Evolutionary conservation across 2,888 invertebrate species (phyloP), one percentile per base, ranked within the genome.

Genomic region (Nomada ferruginata): DNA sequence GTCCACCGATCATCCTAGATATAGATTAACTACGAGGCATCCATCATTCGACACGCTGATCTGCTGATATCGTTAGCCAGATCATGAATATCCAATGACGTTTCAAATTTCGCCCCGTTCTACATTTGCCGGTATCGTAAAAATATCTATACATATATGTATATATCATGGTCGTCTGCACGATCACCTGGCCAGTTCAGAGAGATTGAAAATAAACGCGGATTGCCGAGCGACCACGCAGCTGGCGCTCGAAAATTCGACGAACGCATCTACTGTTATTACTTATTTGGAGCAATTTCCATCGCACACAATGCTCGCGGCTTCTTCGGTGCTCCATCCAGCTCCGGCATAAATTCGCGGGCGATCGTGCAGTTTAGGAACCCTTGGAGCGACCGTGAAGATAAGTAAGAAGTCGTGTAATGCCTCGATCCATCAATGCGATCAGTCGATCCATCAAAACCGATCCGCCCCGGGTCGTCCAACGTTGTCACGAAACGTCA

Each of bases 371-470:
- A 26, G n/a, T 20, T 61, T 52, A 52, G 57, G 26, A 26, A 57
- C 50, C 63, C n/a, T 15, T 4, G 74, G 18, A 70, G 36, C 60
- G 7, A 23, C 36, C 42, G 29, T 42, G 20, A 26, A 50, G 73
- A 69, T 82, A 80, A 86, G 87, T 82, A 80, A 86, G 79, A 86
- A 86, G 74, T 78, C 85, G 80, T 83, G 86, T 85, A 79, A 76
- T 36, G 53, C 50, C 59, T 59, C 76, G 75, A 85, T 84, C 86
- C 79, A 80, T 86, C 86, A 78, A 60, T 69, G 68, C 47, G 71
- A 83, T 84, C 84, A 47, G 80, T 76, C 84, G 76, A 82, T 86
- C 84, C 73, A 79, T 86, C 87, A 82, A 60, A 63, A 68, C 59
- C 52, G 76, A 72, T 72, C 50, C 78, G 15, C 2, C 47, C 9